A percentile compares a stretch with the other conserved stretches of the same genome.
Evolutionary conservation across 2,113 vertebrate genomes (phyloP).

Genomic region (Gadus chalcogrammus): DNA sequence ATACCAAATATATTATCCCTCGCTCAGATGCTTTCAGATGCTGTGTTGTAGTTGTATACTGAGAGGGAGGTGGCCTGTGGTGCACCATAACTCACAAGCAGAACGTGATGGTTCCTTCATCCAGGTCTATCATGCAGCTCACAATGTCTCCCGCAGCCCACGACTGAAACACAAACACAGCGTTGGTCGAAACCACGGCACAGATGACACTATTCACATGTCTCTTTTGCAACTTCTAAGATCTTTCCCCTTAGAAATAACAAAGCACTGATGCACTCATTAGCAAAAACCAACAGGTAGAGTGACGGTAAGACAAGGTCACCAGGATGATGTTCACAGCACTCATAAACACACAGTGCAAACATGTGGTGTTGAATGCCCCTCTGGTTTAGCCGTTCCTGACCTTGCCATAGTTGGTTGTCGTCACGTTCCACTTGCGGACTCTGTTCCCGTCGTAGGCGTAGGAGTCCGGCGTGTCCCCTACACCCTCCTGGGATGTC

Average conservation of each 20-base stretch:
- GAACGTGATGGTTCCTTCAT: conserved; percentile 91
- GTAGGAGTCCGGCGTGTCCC: conserved; percentile 92
- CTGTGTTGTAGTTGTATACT: too few species aligned
- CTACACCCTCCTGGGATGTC: conserved; percentile 85
- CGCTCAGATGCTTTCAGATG: too few species aligned
- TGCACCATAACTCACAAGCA: conserved; percentile 83
- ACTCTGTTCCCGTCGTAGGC: conserved; percentile 97
- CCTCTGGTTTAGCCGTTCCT: conserved; percentile 35
- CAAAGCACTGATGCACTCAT: too few species aligned
- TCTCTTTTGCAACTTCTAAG: too few species aligned
- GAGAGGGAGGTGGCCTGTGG: background rate
- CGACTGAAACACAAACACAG: conserved; percentile 69
- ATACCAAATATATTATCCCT: too few species aligned
- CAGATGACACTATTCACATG: too few species aligned
- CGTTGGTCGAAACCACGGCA: too few species aligned
- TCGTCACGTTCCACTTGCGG: conserved; percentile 97
- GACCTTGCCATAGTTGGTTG: conserved; percentile 97
- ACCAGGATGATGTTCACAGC: too few species aligned
- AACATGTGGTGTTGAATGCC: background rate
- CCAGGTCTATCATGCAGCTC: conserved; percentile 94
- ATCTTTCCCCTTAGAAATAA: too few species aligned
- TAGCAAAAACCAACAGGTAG: too few species aligned
- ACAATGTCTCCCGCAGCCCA: conserved; percentile 98
- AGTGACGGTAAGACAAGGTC: too few species aligned
- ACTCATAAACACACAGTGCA: too few species aligned